Evolutionary conservation across 2,888 invertebrate species (phyloP), one percentile per base, ranked within the genome.

Genomic region (Bedellia somnulentella): DNA sequence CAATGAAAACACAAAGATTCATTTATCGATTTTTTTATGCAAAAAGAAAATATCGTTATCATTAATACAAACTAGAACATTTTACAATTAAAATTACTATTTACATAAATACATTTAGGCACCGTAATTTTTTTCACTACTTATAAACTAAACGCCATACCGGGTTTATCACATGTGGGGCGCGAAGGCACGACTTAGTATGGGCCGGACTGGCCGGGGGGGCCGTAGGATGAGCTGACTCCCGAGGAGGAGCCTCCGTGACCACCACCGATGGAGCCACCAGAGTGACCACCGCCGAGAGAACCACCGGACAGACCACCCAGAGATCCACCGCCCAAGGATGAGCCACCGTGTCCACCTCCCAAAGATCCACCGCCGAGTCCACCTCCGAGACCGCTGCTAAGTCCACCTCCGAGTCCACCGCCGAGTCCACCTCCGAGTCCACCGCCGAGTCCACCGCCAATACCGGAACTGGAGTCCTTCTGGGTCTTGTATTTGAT

Each of bases 401-500:
- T 42, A 37, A 46, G 37, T 30, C 48, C 47, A 15, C 54, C 54
- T 26, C 52, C 53, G 29, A 48, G 35, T 28, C 39, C 43, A 34
- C 48, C 47, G 10, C 49, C 46, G 33, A 31, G 29, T 35, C 41
- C 33, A 36, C 44, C 32, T 32, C 35, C 50, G 12, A 46, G 40
- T 16, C 55, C 47, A 22, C 51, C 49, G 11, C 48, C 46, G 32
- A 29, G 25, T 35, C 40, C 31, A 37, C 44, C 31, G 32, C 34
- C 49, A 11, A 45, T 34, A 26, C 39, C 42, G 34, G 57, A 54
- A 37, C 64, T 66, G 39, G 64, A 54, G 33, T 76, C 71, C 54
- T 78, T 78, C 77, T 86, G 85, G 48, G 86, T 85, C 81, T 86
- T 87, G 81, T 89, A 88, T 46, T 85, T 82, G 82, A 88, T 88